Evolutionary conservation across 2,797 vertebrate species (phyloP), one percentile per base, ranked within the genome.

Genomic region (Chloroceryle inda): DNA sequence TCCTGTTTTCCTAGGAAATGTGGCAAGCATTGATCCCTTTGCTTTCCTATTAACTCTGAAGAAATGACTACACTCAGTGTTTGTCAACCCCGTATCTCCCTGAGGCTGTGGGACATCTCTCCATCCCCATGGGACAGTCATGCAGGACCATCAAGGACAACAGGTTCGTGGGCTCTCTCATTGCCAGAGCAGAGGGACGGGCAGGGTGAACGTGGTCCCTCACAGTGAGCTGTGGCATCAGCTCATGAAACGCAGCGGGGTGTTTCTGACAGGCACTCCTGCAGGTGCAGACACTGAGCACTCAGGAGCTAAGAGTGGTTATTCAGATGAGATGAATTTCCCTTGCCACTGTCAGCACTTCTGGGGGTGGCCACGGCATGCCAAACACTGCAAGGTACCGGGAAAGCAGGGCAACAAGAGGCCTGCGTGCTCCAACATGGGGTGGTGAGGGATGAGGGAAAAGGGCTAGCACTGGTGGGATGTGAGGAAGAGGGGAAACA

Each of bases 241-340:
- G 45, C 83, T 11, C 7, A 5, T 11, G 61, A 71, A 38, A 18
- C 0, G 1, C 5, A 10, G 15, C 9, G 11, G 31, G 15, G 11
- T 31, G 37, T 55, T 88, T 63, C 52, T 38, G 29, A 50, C 1
- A 4, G 23, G 56, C 49, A 81, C n/a, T 47, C 22, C 66, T 4
- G 9, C n/a, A 62, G 27, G 37, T 2, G 2, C 4, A 7, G 59
- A 33, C 40, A 45, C 13, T 0, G 0, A 87, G 50, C 0, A 0
- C 68, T 42, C 1, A 0, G 20, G 27, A 47, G 33, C 19, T 7
- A 63, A 44, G 35, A 55, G 21, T 0, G 15, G 62, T 22, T 68
- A 38, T 3, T 27, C 49, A 84, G 84, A 77, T 0, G 2, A 91
- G 50, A 59, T 4, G 5, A 85, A 38, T 52, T 47, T 74, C 62